Percentiles rank a stretch among this genome's conserved stretches.
Conservation (phyloP, 2,113 vertebrate genomes). For the Trachemys scripta region DNA sequence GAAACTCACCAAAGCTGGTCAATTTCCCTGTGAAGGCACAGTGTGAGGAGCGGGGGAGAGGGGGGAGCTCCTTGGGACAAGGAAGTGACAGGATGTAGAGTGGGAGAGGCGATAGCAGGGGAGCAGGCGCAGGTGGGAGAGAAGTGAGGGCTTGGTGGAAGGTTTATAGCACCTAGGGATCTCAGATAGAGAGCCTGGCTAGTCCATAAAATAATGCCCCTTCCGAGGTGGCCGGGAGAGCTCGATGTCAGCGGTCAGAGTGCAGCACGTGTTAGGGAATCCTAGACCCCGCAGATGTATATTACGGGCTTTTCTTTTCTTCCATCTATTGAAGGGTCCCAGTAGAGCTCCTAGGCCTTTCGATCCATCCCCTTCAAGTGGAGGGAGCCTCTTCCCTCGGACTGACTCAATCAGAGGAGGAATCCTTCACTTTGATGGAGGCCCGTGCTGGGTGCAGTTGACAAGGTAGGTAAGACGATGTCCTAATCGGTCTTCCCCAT, state of each 20-base stretch:
- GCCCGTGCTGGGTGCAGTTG: not conserved
- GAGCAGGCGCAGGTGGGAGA: too few relatives aligned
- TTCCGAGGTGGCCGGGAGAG: not conserved
- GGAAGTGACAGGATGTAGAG: not conserved
- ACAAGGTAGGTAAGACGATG: not conserved
- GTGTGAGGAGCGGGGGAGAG: too few relatives aligned
- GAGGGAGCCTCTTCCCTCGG: not conserved
- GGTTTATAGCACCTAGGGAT: not conserved
- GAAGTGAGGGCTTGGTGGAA: not conserved
- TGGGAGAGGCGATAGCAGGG: accelerated
- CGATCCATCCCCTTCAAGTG: not conserved
- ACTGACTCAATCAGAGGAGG: not conserved
- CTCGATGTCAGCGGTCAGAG: not conserved
- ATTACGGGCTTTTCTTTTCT: not conserved
- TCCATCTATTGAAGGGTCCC: not conserved
- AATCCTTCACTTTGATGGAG: not conserved
- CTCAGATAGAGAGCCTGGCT: not conserved
- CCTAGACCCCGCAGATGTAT: not conserved
- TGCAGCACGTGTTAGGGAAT: not conserved
- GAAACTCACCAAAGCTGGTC: not conserved
- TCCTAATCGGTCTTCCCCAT: not conserved
- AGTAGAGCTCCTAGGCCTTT: not conserved
- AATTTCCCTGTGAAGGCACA: not conserved
- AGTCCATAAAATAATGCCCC: not conserved
- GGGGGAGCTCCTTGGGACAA: not conserved